These are phyloP conservation scores for Caenorhabditis zanzibari DNA, from an alignment of 2,888 invertebrate species.

Conservation along the genomic window DNA sequence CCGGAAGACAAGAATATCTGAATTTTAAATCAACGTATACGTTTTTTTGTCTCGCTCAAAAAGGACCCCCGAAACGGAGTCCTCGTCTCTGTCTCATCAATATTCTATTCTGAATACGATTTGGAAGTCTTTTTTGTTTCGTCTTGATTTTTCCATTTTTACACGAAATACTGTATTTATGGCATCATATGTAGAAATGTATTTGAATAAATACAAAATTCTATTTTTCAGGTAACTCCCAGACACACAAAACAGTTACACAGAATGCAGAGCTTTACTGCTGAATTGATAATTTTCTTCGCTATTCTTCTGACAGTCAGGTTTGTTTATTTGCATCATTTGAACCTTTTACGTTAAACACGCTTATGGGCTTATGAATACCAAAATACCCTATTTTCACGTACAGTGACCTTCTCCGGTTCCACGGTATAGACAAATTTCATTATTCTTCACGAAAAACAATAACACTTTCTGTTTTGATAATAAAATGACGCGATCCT, in stretches of 20 bases:
- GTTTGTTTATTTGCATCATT: too few relatives aligned
- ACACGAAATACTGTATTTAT: not conserved
- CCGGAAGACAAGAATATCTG: slow-evolving; percentile 23
- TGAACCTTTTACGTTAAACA: too few relatives aligned
- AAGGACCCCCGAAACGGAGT: not conserved
- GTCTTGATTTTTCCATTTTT: not conserved
- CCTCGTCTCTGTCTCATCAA: slow-evolving; percentile 4
- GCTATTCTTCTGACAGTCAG: slow-evolving; percentile 40
- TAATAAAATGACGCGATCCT: slow-evolving; percentile 3
- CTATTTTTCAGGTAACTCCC: too few relatives aligned
- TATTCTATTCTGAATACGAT: slow-evolving; percentile 6
- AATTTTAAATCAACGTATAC: slow-evolving; percentile 36
- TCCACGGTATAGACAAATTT: not conserved
- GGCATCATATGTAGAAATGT: too few relatives aligned
- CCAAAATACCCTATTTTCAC: not conserved
- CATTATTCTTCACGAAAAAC: not conserved
- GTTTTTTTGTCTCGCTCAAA: not conserved
- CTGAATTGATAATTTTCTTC: slow-evolving; percentile 35
- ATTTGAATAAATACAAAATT: too few relatives aligned
- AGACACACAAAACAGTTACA: not conserved
- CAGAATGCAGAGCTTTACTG: slow-evolving; percentile 32
- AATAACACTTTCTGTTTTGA: slow-evolving; percentile 4
- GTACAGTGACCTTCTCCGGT: not conserved
- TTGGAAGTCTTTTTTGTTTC: not conserved
- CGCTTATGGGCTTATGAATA: not conserved